Conservation (phyloP, 2,113 vertebrate species). For the Ellobius talpinus region DNA sequence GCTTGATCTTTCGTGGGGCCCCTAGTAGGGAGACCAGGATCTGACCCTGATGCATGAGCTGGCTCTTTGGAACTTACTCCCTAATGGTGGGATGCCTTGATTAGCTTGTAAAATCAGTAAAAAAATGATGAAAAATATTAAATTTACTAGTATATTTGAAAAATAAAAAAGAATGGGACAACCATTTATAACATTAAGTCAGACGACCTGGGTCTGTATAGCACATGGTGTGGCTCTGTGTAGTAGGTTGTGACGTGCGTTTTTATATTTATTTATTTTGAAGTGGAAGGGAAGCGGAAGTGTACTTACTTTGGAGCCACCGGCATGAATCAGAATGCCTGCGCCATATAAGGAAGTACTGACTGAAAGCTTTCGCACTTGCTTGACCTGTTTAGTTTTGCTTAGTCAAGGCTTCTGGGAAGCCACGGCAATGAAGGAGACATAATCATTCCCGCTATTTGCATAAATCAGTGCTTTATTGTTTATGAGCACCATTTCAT, state of each 20-base stretch:
- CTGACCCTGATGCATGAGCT: too few relatives aligned
- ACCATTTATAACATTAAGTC: not conserved
- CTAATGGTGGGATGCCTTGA: too few relatives aligned
- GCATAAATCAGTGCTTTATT: not conserved
- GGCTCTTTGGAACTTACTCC: too few relatives aligned
- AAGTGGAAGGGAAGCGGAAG: not conserved
- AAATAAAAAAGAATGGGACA: not conserved
- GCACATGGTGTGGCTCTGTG: not conserved
- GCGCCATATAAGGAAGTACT: not conserved
- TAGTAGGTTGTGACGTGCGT: too few relatives aligned
- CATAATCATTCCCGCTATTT: not conserved
- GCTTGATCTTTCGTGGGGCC: too few relatives aligned
- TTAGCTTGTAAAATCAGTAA: too few relatives aligned
- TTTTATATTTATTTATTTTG: not conserved
- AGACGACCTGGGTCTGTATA: not conserved
- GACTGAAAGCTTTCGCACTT: not conserved
- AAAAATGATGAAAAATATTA: too few relatives aligned
- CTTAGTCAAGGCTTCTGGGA: conserved; percentile 26
- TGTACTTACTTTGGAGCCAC: not conserved
- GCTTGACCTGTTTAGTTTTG: not conserved
- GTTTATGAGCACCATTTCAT: not conserved
- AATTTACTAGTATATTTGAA: too few relatives aligned
- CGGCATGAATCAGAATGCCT: not conserved
- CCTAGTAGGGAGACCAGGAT: too few relatives aligned
- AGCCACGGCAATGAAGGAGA: not conserved